A percentile compares a stretch with the other conserved stretches of the same genome.
Conservation (phyloP, 53 echinoderm and acorn worm genomes). For the Luidia sarsii region DNA sequence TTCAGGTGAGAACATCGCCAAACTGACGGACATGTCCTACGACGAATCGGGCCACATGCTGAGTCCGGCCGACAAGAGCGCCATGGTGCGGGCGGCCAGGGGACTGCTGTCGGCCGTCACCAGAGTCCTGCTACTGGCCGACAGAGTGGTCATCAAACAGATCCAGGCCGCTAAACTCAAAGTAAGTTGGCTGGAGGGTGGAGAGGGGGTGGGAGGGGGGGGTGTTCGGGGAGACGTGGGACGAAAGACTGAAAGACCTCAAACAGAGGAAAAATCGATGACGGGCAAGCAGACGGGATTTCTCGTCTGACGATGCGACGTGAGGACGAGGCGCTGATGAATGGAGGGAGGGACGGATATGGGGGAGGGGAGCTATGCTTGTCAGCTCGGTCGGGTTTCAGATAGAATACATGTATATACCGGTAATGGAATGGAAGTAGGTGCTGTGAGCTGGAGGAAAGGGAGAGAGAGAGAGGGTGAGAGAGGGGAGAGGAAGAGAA, state of each 20-base stretch:
- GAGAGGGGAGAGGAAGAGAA: too few relatives aligned
- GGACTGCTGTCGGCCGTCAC: conserved; percentile 95
- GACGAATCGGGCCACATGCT: conserved; percentile 75
- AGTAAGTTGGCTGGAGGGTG: conserved; percentile 37
- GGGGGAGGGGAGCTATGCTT: too few relatives aligned
- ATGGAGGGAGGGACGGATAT: too few relatives aligned
- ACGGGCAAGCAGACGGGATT: background rate
- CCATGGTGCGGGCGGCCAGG: conserved; percentile 93
- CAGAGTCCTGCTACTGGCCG: conserved; percentile 85
- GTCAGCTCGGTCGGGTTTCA: too few relatives aligned
- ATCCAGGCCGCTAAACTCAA: conserved; percentile 70
- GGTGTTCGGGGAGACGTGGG: background rate
- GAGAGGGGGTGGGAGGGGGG: background rate
- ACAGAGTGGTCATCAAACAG: conserved; percentile 92
- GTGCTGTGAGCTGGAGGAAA: too few relatives aligned
- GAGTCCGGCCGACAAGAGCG: conserved; percentile 82
- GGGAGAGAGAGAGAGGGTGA: too few relatives aligned
- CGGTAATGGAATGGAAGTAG: too few relatives aligned
- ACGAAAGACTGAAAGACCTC: background rate
- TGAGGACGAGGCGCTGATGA: too few relatives aligned
- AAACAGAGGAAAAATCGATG: background rate
- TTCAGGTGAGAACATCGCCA: conserved; percentile 86
- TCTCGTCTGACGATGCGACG: too few relatives aligned
- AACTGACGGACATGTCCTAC: conserved; percentile 85
- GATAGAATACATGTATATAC: too few relatives aligned